Evolutionary conservation across 2,888 invertebrate genomes (phyloP), one percentile per base, ranked within the genome.

Genomic region (Lepeophtheirus nordmannii): DNA sequence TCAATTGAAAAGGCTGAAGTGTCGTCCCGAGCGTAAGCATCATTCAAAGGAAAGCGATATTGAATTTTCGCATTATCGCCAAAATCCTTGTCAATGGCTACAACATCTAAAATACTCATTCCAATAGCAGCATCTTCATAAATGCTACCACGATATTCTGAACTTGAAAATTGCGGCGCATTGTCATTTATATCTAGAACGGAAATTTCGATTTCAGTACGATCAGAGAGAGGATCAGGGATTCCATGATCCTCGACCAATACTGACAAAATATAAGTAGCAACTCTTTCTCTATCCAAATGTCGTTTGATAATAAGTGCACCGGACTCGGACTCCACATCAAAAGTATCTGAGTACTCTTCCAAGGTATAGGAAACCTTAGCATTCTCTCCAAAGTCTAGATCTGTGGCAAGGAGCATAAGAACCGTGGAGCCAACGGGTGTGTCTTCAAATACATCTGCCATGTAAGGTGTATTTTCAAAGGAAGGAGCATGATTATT

Each of bases 141-240:
- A 23, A 93, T 85, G 7, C 83, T 85, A 0, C 89, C 86, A 20
- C 85, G 83, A 72, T 93, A 93, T 5, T 86, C 79, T 0, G 85
- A 82, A 68, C 86, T 85, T 70, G 85, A 85, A 75, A 96, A 96
- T 0, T 82, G 80, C 0, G 96, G 96, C 8, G 87, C 83, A 74
- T 94, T 93, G 74, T 98, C 97, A 74, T 98, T 98, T 0, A 94
- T 90, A 74, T 98, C 98, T 0, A 87, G 86, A 0, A 98, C 85
- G 0, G 89, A 86, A 70, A 98, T 90, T 75, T 96, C 93, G 0
- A 98, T 87, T 72, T 93, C 92, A 0, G 96, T 94, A 0, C 91
- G 92, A 73, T 96, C 94, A 1, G 89, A 87, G 17, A 92, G 77
- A 0, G 91, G 84, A n/a, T 61, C 37, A 0, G 94, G 94, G 53